phyloP scores from a whole-genome alignment of 1,140 invertebrate species.

The Epicauta chinensis region DNA sequence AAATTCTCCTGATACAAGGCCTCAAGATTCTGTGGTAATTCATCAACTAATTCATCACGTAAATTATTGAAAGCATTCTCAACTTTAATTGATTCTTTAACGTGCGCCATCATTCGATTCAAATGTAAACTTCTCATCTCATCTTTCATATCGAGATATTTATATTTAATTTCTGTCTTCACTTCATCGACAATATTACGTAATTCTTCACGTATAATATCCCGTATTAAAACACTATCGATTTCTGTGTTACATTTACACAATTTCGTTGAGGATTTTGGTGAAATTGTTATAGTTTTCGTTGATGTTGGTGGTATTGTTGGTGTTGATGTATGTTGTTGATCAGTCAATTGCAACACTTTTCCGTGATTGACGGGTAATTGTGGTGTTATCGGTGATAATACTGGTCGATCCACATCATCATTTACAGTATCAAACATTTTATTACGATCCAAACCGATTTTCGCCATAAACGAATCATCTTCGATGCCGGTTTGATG shows the following conservation, averaged over 20 bases:
- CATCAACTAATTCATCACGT: not conserved
- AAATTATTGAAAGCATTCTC: conserved; percentile 6
- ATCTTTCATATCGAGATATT: not conserved
- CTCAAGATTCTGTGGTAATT: not conserved
- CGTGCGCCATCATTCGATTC: not conserved
- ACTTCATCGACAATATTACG: not conserved
- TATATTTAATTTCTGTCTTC: conserved; percentile 7
- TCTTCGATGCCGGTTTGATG: conserved; percentile 4
- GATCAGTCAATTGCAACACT: not conserved
- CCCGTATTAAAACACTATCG: not conserved
- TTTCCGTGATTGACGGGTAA: not conserved
- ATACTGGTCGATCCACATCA: too few relatives aligned
- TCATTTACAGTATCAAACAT: conserved; percentile 6
- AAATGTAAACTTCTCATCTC: conserved; percentile 2
- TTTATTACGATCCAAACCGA: conserved; percentile 25
- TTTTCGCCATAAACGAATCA: conserved; percentile 26
- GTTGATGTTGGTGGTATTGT: not conserved
- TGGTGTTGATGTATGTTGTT: not conserved
- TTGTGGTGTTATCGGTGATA: not conserved
- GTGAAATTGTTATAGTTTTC: not conserved
- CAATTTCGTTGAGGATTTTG: not conserved
- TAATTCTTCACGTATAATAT: not conserved
- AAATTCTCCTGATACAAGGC: conserved; percentile 1
- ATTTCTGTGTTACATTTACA: not conserved
- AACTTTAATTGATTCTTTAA: conserved; percentile 5